phyloP scores from a whole-genome alignment of 2,888 invertebrate species.

The Acronicta alni region DNA sequence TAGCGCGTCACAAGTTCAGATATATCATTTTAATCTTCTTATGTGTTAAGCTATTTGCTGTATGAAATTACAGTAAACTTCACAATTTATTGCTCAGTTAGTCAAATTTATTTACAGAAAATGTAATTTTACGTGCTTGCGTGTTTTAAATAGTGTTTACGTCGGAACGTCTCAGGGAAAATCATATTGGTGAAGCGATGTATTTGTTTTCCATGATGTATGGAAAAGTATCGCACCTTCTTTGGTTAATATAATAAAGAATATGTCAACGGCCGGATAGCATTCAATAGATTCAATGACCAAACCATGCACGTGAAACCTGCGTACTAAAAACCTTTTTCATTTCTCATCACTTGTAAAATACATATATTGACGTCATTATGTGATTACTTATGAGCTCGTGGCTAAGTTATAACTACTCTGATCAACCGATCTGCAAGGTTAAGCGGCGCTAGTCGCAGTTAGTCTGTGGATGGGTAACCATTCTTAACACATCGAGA shows the following conservation, averaged over 20 bases:
- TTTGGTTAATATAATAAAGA: constrained; percentile 28
- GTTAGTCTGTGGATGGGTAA: too few relatives aligned
- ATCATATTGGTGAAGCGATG: constrained; percentile 18
- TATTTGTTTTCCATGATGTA: constrained; percentile 21
- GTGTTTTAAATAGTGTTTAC: constrained; percentile 25
- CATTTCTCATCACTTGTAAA: constrained; percentile 7
- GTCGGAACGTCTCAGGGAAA: constrained; percentile 9
- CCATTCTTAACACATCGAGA: too few relatives aligned
- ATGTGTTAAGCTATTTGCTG: constrained; percentile 47
- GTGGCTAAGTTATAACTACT: too few relatives aligned
- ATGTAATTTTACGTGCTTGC: constrained; percentile 7
- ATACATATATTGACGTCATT: too few relatives aligned
- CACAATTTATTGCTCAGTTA: constrained; percentile 32
- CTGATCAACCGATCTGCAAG: too few relatives aligned
- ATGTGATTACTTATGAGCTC: too few relatives aligned
- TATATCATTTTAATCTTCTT: constrained; percentile 58
- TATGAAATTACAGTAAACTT: constrained; percentile 42
- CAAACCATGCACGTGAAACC: constrained; percentile 29
- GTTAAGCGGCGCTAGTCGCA: too few relatives aligned
- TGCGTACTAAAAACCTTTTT: constrained; percentile 21
- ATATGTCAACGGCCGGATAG: constrained; percentile 25
- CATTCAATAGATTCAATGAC: constrained; percentile 27
- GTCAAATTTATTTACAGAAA: constrained; percentile 24
- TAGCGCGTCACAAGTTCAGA: constrained; percentile 68
- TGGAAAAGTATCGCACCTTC: constrained; percentile 6